Evolutionary conservation across 1,140 invertebrate species (phyloP), one percentile per base, ranked within the genome.

Genomic region (Thrips palmi): DNA sequence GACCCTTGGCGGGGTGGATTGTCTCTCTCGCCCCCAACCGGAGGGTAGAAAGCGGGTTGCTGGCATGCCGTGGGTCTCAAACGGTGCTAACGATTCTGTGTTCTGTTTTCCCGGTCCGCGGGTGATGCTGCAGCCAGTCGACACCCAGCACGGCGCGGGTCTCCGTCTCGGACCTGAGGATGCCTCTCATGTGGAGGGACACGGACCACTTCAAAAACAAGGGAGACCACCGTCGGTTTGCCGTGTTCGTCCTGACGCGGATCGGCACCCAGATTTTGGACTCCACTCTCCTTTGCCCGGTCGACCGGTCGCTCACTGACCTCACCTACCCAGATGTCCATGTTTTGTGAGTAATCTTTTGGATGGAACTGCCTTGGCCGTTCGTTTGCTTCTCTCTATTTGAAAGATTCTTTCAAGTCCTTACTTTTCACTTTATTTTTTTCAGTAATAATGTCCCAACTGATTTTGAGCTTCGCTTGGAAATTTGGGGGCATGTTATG

Each of bases 201-300:
- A 66, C 65, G 0, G 74, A 78, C 50, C 72, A 78, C 47, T 78
- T 77, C 48, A 77, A 77, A 51, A 77, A 77, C 53, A 71, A 74
- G 44, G 74, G 74, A 19, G 74, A 77, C 54, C 69, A 76, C 51
- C 52, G 74, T 30, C 57, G 72, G 39, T 79, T 75, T 53, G 73
- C 74, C 3, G 72, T 77, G 4, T 79, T 79, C 53, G 77, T 74
- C 50, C 50, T 79, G 33, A 60, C 71, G 14, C 65, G 67, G 45
- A 60, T 77, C 34, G 74, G 73, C 1, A 73, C 71, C 1, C 72
- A 78, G 49, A 68, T 80, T 25, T 71, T 69, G 33, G 75, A 78
- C 47, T 77, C 75, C 0, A 60, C 65, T 0, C 61, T 80, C 40
- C 57, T 77, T 23, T 72, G 60, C 41, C 68, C 74, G 27, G 68